Conservation (phyloP, 2,113 vertebrate genomes). For the Eretmochelys imbricata region DNA sequence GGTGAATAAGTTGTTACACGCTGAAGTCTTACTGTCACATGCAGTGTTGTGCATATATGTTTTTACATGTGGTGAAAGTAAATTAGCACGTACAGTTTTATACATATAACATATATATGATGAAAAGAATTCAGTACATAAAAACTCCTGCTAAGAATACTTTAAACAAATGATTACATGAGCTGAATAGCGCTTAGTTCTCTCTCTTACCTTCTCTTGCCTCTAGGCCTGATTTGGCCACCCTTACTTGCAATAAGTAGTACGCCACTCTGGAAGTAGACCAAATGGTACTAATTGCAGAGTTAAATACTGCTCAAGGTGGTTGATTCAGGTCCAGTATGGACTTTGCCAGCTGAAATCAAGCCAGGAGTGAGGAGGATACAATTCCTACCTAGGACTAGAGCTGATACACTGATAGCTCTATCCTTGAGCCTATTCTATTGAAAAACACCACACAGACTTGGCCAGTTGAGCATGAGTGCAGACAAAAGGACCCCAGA, state of each 20-base stretch:
- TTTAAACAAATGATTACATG: background rate
- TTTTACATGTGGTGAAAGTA: background rate
- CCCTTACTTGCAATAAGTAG: background rate
- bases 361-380: background rate
- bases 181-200: background rate
- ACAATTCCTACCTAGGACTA: background rate
- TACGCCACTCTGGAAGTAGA: background rate
- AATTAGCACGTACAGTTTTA: background rate
- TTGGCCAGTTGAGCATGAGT: background rate
- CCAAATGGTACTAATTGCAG: background rate
- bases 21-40: background rate
- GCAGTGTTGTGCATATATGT: background rate
- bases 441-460: background rate
- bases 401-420: background rate
- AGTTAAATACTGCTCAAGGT: background rate
- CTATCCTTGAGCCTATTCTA: background rate
- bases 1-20: background rate
- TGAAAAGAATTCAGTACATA: background rate
- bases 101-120: background rate
- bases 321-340: background rate
- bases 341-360: background rate
- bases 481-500: background rate
- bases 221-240: background rate
- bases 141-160: background rate
- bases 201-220: background rate